Conservation (phyloP, 2,888 invertebrate species). For the Eristalis pertinax region DNA sequence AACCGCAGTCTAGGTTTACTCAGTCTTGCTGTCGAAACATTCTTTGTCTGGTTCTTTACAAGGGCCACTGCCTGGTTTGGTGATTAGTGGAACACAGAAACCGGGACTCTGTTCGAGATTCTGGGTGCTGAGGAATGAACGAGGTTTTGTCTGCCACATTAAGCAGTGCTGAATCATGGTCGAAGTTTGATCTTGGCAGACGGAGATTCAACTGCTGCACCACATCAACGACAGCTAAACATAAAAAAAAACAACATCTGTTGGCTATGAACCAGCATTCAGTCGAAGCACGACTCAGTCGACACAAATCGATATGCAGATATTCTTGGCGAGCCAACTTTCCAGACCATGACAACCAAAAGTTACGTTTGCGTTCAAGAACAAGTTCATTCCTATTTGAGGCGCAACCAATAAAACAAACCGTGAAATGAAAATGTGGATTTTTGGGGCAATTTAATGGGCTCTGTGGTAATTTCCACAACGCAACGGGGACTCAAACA, state of each 20-base stretch:
- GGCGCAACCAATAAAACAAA: neutral
- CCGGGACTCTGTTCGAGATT: too few species aligned
- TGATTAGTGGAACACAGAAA: too few species aligned
- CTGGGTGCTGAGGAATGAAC: too few species aligned
- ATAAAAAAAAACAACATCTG: neutral
- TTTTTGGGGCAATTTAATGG: neutral
- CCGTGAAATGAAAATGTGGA: neutral
- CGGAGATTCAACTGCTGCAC: too few species aligned
- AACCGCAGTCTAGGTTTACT: neutral
- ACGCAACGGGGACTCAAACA: neutral
- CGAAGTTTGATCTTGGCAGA: too few species aligned
- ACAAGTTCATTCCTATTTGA: neutral
- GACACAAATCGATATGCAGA: neutral
- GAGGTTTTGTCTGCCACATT: too few species aligned
- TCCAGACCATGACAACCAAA: neutral
- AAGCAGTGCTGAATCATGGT: too few species aligned
- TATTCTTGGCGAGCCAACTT: neutral
- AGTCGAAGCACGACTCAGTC: neutral
- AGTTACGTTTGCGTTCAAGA: neutral
- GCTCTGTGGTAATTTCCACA: neutral
- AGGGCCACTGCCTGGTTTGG: too few species aligned
- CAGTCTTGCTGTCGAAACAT: neutral
- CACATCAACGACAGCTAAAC: too few species aligned
- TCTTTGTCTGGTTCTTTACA: too few species aligned
- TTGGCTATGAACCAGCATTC: neutral